phyloP scores from a whole-genome alignment of 2,113 vertebrate genomes.

The Triplophysa tibetana region DNA sequence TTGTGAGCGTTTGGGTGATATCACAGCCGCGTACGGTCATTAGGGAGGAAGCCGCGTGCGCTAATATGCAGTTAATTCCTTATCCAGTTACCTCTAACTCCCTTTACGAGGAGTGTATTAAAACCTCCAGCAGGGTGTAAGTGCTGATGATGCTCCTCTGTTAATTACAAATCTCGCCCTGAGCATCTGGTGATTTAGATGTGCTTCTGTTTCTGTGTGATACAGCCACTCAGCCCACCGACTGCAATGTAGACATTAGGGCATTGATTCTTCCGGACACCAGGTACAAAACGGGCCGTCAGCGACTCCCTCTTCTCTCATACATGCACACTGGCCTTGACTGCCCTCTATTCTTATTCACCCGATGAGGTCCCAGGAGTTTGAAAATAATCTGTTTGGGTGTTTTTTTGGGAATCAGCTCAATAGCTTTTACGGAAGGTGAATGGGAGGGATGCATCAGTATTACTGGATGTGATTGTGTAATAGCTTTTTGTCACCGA shows the following conservation, averaged over 20 bases:
- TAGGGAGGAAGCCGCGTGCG: slow-evolving; percentile 48
- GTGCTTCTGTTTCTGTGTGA: slow-evolving; percentile 66
- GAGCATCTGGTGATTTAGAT: slow-evolving; percentile 72
- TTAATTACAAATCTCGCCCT: slow-evolving; percentile 66
- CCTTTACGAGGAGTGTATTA: slow-evolving; percentile 66
- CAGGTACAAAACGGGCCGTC: slow-evolving; percentile 33
- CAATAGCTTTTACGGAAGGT: slow-evolving; percentile 23
- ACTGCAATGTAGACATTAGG: slow-evolving; percentile 63
- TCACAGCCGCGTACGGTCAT: slow-evolving; percentile 47
- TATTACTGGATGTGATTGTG: slow-evolving; percentile 15
- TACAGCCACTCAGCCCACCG: slow-evolving; percentile 53
- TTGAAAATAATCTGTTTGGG: neutral
- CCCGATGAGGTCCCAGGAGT: neutral
- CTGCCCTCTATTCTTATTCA: slow-evolving; percentile 40
- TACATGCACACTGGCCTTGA: slow-evolving; percentile 28
- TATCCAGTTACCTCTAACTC: slow-evolving; percentile 56
- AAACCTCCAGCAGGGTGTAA: slow-evolving; percentile 56
- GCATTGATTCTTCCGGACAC: slow-evolving; percentile 55
- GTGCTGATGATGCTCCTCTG: slow-evolving; percentile 63
- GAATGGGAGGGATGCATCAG: neutral
- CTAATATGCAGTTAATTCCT: slow-evolving; percentile 64
- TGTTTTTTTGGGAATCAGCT: slow-evolving; percentile 32
- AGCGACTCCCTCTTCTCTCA: slow-evolving; percentile 5
- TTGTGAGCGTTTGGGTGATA: neutral
- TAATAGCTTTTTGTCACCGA: slow-evolving; percentile 5